Conservation (phyloP, 2,888 invertebrate genomes). For the Megamerina dolium region DNA sequence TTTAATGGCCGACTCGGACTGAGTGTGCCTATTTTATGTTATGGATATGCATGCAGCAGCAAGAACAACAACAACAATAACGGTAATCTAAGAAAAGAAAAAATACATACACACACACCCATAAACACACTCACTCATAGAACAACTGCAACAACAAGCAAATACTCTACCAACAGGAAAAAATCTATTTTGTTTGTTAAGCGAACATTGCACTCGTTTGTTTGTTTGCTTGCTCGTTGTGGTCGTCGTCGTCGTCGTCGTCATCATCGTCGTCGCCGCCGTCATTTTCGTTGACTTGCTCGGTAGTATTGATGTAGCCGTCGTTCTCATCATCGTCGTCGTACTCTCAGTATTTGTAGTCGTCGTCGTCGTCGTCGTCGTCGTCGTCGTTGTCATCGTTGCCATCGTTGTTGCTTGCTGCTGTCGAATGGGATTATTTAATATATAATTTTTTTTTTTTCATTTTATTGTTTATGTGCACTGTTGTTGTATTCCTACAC, state of each 20-base stretch:
- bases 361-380: slow-evolving; percentile 1
- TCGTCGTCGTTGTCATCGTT: neutral
- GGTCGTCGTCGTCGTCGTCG: slow-evolving; percentile 1
- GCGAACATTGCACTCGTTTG: slow-evolving; percentile 17
- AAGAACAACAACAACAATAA: slow-evolving; percentile 8
- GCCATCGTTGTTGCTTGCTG: slow-evolving; percentile 15
- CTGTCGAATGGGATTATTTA: neutral
- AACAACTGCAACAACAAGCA: neutral
- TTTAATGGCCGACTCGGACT: no score
- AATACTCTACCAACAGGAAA: neutral
- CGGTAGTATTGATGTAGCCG: slow-evolving; percentile 4
- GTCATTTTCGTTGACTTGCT: slow-evolving; percentile 1
- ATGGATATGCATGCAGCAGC: neutral
- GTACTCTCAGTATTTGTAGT: no score
- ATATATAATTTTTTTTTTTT: slow-evolving; percentile 5
- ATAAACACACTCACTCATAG: no score
- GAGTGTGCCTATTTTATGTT: no score
- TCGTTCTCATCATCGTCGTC: neutral
- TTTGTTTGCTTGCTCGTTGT: neutral
- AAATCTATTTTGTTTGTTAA: slow-evolving; percentile 16
- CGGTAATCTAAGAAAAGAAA: no score
- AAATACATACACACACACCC: no score
- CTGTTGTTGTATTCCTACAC: slow-evolving; percentile 4
- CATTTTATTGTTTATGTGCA: slow-evolving; percentile 4
- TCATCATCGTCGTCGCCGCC: neutral